These are phyloP conservation scores for Psammodynastes pulverulentus DNA, from an alignment of 2,113 vertebrate genomes.

Conservation along the genomic window DNA sequence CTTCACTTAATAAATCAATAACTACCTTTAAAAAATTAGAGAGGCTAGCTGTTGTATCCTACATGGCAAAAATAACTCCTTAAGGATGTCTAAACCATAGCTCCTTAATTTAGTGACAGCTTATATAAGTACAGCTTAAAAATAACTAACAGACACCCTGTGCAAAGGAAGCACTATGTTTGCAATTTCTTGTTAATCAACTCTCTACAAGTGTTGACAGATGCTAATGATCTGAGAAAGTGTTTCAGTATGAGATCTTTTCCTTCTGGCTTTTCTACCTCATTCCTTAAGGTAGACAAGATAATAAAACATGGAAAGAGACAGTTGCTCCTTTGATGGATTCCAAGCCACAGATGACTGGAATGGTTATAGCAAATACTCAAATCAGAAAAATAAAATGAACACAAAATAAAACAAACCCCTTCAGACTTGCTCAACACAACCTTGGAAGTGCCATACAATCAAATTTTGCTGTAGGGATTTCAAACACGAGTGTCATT, in stretches of 20 bases:
- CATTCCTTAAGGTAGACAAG: constrained; percentile 16
- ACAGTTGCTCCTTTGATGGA: constrained; percentile 10
- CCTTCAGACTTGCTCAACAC: constrained; percentile 16
- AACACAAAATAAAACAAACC: constrained; percentile 32
- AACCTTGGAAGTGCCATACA: neutral
- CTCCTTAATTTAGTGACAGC: neutral
- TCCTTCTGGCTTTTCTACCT: neutral
- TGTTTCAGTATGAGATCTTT: constrained; percentile 39
- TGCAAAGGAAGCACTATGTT: constrained; percentile 25
- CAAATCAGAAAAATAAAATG: constrained; percentile 39
- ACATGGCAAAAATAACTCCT: neutral
- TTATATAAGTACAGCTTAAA: constrained; percentile 16
- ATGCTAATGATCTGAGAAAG: constrained; percentile 16
- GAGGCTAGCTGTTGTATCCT: neutral
- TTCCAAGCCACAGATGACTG: constrained; percentile 19
- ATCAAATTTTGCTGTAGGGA: neutral
- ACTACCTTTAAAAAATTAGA: neutral
- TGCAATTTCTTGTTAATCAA: constrained; percentile 32
- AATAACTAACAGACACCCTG: neutral
- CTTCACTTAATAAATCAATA: neutral
- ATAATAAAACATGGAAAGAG: constrained; percentile 13
- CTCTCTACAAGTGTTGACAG: constrained; percentile 15
- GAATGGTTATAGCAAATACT: constrained; percentile 13
- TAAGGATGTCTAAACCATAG: constrained; percentile 21
- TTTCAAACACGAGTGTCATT: neutral